Evolutionary conservation across 2,113 vertebrate species (phyloP).

Genomic region (Mugil cephalus): DNA sequence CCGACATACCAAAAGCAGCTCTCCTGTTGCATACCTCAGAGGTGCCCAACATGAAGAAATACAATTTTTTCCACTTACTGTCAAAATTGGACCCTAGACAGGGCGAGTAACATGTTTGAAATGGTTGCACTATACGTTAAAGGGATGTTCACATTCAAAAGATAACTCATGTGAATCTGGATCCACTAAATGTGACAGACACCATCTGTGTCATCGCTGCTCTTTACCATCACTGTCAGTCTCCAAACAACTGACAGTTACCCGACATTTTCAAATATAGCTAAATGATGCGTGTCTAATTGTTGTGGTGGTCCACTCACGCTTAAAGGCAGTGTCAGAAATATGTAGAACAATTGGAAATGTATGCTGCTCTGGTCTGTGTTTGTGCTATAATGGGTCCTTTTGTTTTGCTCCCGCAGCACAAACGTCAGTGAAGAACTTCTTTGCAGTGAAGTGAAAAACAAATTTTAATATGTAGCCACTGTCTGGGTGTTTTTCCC

Average conservation of each 20-base stretch:
- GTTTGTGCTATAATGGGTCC: too few species aligned
- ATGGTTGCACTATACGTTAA: constrained; percentile 30
- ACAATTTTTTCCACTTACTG: neutral
- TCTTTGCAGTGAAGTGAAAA: too few species aligned
- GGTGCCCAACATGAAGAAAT: constrained; percentile 23
- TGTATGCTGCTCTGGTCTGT: too few species aligned
- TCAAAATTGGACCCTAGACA: constrained; percentile 4
- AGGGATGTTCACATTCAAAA: constrained; percentile 32
- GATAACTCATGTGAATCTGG: constrained; percentile 13
- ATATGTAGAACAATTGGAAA: too few species aligned
- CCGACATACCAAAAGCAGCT: constrained; percentile 24
- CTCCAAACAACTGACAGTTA: neutral
- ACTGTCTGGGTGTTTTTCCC: too few species aligned
- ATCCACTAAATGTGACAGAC: constrained; percentile 23
- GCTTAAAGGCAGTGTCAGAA: too few species aligned
- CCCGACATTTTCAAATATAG: constrained; percentile 15
- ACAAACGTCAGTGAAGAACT: too few species aligned
- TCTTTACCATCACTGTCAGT: constrained; percentile 40
- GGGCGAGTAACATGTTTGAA: constrained; percentile 38
- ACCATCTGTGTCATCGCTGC: constrained; percentile 46
- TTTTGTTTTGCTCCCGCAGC: too few species aligned
- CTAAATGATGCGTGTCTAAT: neutral
- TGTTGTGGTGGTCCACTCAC: too few species aligned
- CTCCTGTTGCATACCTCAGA: constrained; percentile 57
- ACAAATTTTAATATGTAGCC: too few species aligned